Evolutionary conservation across 2,888 invertebrate genomes (phyloP).

Genomic region (Drosophila trichaetosa): DNA sequence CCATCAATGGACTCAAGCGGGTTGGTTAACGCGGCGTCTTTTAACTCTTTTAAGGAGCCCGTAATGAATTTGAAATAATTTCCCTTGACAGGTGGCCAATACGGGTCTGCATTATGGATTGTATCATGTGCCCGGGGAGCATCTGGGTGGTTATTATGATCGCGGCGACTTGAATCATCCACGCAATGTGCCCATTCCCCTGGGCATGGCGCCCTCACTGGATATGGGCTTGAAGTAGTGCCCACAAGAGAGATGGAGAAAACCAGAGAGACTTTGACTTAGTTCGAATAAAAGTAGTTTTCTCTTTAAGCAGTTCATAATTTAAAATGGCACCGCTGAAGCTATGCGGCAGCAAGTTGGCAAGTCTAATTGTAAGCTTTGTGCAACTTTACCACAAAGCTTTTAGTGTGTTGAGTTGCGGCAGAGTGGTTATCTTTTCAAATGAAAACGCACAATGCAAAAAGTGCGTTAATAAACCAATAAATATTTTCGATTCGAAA

Average conservation of each 20-base stretch:
- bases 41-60: conserved; percentile 54
- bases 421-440: conserved; percentile 26
- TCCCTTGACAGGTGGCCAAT: conserved; percentile 87
- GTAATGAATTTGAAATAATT: conserved; percentile 20
- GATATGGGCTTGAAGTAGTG: conserved; percentile 58
- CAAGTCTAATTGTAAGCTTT: conserved; percentile 25
- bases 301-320: conserved; percentile 1
- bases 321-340: conserved; percentile 16
- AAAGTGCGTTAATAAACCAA: background rate
- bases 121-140: conserved; percentile 87
- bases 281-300: conserved; percentile 17
- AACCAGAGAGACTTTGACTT: background rate
- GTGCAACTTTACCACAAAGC: conserved; percentile 34
- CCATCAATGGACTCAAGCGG: conserved; percentile 92
- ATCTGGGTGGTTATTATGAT: conserved; percentile 81
- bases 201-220: conserved; percentile 61
- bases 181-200: conserved; percentile 75
- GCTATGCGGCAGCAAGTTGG: conserved; percentile 34
- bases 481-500: background rate
- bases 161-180: conserved; percentile 82
- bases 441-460: conserved; percentile 6
- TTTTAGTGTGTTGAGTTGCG: conserved; percentile 41
- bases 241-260: background rate
- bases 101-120: conserved; percentile 91
- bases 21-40: conserved; percentile 80